Base-by-base conservation (phyloP, 2,113 vertebrate genomes). In the Antechinus flavipes region DNA sequence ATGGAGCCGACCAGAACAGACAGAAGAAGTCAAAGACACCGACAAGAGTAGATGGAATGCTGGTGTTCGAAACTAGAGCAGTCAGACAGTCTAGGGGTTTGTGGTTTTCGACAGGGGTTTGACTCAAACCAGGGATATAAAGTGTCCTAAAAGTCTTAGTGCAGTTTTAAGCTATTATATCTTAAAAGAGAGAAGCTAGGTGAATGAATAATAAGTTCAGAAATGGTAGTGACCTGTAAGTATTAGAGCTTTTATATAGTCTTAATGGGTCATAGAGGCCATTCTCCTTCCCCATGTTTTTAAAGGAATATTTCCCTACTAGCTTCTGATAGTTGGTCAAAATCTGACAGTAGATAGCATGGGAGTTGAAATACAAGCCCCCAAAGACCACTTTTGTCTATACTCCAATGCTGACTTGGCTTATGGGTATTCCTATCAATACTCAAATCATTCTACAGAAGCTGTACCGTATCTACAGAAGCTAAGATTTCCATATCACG, bases 401-500 rank as follows among this genome's bases (percentile, higher is more conserved):
- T 19, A 54, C 27, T 9, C 27, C 11, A 35, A 8, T 49, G 61
- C 93, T 58, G 91, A 61, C 9, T 55, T 90, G 89, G 46, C 14
- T 19, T 10, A 16, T 42, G n/a, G 54, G 25, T 25, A 58, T 58
- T 89, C 53, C n/a, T 35, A 91, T 46, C 42, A 89, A 90, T 25
- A 84, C 42, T 24, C 56, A 52, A 54, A 84, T 42, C n/a, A 84
- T 42, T 8, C 68, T 84, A 84, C 7, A 96, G 94, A 93, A 93
- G 68, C 19, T 47, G 22, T 58, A 91, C 27, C 23, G 35, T 47
- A 26, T 90, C 24, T 27, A 24, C 30, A 52, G 35, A 95, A 93
- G 90, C 54, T 58, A 90, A 84, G 26, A 68, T n/a, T 93, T 95
- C 27, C 47, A 35, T 3, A 49, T 27, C n/a, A 55, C 0, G 14